Evolutionary conservation across 2,113 vertebrate species (phyloP).

Genomic region (Hypocryptadius cinnamomeus): DNA sequence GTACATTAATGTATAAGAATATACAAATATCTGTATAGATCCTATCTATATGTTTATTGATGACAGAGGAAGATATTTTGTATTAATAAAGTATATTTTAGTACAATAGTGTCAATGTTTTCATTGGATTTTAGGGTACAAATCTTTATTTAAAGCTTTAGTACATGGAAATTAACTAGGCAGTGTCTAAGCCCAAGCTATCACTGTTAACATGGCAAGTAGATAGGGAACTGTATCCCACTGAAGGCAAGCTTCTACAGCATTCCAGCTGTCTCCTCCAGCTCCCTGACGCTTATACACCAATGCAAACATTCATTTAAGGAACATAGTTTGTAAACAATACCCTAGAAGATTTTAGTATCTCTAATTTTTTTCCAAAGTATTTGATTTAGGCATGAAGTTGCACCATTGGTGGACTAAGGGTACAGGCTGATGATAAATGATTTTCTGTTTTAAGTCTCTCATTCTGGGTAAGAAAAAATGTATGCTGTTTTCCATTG

Average conservation of each 20-base stretch:
- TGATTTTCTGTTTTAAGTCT: background rate
- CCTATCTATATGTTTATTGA: background rate
- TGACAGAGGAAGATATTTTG: background rate
- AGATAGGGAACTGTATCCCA: background rate
- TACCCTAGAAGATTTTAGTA: background rate
- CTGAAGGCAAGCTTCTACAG: background rate
- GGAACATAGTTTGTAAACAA: background rate
- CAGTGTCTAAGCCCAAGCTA: background rate
- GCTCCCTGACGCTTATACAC: background rate
- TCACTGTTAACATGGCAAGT: background rate
- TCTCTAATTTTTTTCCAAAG: background rate
- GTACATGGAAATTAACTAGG: background rate
- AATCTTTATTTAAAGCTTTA: background rate
- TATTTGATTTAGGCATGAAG: background rate
- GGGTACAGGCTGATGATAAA: background rate
- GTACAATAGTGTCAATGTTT: background rate
- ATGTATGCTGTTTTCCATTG: background rate
- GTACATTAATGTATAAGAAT: background rate
- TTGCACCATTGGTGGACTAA: background rate
- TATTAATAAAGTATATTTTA: conserved; percentile 51
- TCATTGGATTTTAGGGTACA: background rate
- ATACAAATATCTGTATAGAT: background rate
- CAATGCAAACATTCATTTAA: background rate
- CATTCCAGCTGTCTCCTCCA: background rate
- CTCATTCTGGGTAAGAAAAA: background rate